These are phyloP conservation scores for Umimayanthus kanabou DNA, from an alignment of 92 coral and sea anemone species.

Conservation along the genomic window DNA sequence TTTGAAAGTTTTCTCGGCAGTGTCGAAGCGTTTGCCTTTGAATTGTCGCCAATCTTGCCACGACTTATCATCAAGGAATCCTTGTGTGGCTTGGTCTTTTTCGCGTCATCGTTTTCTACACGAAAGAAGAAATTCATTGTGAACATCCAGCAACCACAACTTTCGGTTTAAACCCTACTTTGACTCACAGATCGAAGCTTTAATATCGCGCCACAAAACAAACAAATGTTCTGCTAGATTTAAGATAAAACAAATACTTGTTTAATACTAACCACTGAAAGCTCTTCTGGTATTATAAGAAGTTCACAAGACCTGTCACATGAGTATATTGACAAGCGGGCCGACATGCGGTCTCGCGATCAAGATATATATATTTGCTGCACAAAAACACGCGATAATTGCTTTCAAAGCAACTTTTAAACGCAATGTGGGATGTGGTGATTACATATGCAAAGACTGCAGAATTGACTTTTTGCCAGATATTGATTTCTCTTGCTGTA, in stretches of 20 bases:
- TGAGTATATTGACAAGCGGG: neutral
- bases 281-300: conserved; percentile 6
- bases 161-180: neutral
- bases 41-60: conserved; percentile 17
- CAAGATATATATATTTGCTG: neutral
- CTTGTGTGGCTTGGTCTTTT: conserved; percentile 35
- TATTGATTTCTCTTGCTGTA: conserved; percentile 12
- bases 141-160: neutral
- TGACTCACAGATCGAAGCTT: neutral
- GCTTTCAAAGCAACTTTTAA: neutral
- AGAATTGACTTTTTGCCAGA: conserved; percentile 20
- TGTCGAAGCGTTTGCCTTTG: conserved; percentile 27
- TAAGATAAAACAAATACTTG: conserved; percentile 39
- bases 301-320: conserved; percentile 31
- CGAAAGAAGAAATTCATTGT: conserved; percentile 41
- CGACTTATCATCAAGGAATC: conserved; percentile 36
- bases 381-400: neutral
- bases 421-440: neutral
- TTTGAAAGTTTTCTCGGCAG: conserved; percentile 27
- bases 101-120: conserved; percentile 18
- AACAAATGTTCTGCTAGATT: conserved; percentile 29
- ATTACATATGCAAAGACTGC: neutral
- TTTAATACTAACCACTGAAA: conserved; percentile 28
- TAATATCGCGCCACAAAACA: conserved; percentile 1
- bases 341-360: neutral